phyloP scores from a whole-genome alignment of 2,113 vertebrate genomes.

The Tupaia chinensis region DNA sequence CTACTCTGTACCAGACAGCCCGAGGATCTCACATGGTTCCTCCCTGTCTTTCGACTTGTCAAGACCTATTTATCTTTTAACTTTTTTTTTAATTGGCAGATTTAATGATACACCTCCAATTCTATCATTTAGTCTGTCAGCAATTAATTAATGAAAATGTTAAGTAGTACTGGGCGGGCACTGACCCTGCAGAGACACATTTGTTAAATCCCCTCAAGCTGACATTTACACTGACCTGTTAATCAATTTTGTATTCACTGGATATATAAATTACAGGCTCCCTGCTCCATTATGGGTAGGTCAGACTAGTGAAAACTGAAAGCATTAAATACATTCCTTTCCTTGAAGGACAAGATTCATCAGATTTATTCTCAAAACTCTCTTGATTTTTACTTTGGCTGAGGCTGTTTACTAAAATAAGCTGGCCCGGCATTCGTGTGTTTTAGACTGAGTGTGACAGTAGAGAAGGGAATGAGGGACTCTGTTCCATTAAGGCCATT shows the following conservation, averaged over 20 bases:
- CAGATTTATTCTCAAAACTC: conserved; percentile 19
- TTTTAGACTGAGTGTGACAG: background rate
- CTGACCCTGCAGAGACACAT: conserved; percentile 55
- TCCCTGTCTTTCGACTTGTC: conserved; percentile 33
- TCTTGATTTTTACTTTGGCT: conserved; percentile 9
- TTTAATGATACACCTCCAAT: conserved; percentile 56
- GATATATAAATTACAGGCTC: conserved; percentile 67
- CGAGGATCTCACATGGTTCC: background rate
- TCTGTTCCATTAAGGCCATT: background rate
- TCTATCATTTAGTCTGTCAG: conserved; percentile 55
- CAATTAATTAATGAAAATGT: conserved; percentile 73
- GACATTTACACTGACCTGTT: conserved; percentile 64
- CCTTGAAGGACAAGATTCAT: conserved; percentile 20
- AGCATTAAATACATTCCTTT: conserved; percentile 34
- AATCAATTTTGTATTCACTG: conserved; percentile 70
- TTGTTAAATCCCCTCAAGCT: conserved; percentile 55
- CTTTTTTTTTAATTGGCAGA: conserved; percentile 54
- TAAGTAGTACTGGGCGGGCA: conserved; percentile 51
- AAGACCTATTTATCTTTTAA: conserved; percentile 62
- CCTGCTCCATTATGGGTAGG: conserved; percentile 39
- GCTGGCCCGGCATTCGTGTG: background rate
- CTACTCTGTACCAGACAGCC: conserved; percentile 4
- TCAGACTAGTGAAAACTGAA: conserved; percentile 26
- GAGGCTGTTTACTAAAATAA: conserved; percentile 42
- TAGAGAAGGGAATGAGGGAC: background rate